Evolutionary conservation across 2,113 vertebrate genomes (phyloP).

Genomic region (Xyrauchen texanus): DNA sequence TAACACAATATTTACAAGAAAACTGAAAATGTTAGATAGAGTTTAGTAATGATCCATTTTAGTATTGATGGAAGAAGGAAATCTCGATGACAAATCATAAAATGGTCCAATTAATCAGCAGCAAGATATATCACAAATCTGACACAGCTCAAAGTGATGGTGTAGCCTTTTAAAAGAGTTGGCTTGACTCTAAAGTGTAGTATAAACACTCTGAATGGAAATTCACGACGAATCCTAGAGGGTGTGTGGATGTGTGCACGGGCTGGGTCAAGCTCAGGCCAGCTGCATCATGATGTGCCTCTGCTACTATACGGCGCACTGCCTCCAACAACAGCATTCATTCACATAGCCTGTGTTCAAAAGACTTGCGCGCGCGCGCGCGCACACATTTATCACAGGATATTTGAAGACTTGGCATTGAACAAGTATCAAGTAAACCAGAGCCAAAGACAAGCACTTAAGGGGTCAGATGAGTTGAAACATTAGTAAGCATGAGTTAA

Average conservation of each 20-base stretch:
- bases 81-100: too few relatives aligned
- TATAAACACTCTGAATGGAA: not conserved
- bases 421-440: not conserved
- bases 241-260: not conserved
- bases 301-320: constrained; percentile 38
- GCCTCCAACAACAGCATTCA: constrained; percentile 43
- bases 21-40: too few relatives aligned
- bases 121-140: too few relatives aligned
- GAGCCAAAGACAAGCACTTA: not conserved
- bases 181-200: too few relatives aligned
- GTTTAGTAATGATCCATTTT: too few relatives aligned
- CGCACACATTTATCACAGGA: constrained; percentile 11
- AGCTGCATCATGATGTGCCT: constrained; percentile 40
- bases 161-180: not conserved
- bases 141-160: not conserved
- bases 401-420: too few relatives aligned
- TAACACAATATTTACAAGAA: too few relatives aligned
- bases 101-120: too few relatives aligned
- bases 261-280: constrained; percentile 24
- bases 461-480: not conserved
- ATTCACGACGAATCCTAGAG: not conserved
- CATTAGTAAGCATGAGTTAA: too few relatives aligned
- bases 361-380: too few relatives aligned
- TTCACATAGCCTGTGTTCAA: constrained; percentile 29
- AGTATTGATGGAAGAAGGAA: too few relatives aligned